Evolutionary conservation across 2,797 vertebrate species (phyloP), one percentile per base, ranked within the genome.

Genomic region (Botia kubotai): DNA sequence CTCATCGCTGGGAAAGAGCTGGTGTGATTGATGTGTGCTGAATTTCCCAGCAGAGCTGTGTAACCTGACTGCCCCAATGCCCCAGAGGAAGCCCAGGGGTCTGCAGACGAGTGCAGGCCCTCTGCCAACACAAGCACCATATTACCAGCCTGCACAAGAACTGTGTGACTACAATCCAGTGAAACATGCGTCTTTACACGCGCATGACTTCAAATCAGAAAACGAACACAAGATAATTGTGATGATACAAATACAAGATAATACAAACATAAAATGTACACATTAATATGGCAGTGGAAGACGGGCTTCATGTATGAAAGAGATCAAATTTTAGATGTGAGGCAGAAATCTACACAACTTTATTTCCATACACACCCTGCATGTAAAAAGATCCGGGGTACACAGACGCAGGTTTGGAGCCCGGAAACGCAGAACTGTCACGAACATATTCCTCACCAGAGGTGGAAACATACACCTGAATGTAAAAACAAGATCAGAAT

Each of bases 361-460:
- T 43, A 43, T 57, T 17, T 2, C 0, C 4, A 60, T 46, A 3
- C 80, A 48, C 60, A 80, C 98, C 98, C 94, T 97, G 94, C 96
- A 98, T 92, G 86, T 98, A 99, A 91, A 99, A 99, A 76, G 96
- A 95, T 80, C 95, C 92, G 0, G 97, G 96, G 89, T 98, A 99
- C 80, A 97, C 90, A 2, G 96, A 92, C 86, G 95, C 92, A 72
- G 96, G 92, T 90, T 98, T 98, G 0, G 95, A 92, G 67, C 95
- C 90, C 11, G 96, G 92, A 85, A 97, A 98, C 87, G 95, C 92
- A 66, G 93, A 90, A 6, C 94, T 85, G 83, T 98, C 97, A 89
- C 97, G 95, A 88, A 94, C 84, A 86, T 96, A 99, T 88, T 98
- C 97, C 0, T 99, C 97, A 84, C 96, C 95, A 89, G 97, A 98